A percentile compares a stretch with the other conserved stretches of the same genome.
phyloP scores from a whole-genome alignment of 2,113 vertebrate genomes.

The Canis aureus region DNA sequence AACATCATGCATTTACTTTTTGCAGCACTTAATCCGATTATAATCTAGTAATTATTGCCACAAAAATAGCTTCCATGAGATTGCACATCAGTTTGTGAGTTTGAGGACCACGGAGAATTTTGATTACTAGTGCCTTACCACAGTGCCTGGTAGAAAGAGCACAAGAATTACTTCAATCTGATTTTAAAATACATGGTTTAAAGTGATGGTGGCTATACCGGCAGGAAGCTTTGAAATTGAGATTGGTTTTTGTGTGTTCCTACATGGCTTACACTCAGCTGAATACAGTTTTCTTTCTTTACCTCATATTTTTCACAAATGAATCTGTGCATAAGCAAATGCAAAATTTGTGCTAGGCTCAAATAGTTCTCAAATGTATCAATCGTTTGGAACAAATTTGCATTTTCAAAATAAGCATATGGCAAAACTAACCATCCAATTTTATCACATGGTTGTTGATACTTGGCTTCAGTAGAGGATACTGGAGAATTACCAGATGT shows the following conservation, averaged over 20 bases:
- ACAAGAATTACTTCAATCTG: background rate
- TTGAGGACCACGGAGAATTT: background rate
- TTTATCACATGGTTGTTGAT: background rate
- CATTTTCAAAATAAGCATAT: slow-evolving; percentile 25
- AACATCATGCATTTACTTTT: background rate
- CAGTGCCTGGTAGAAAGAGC: background rate
- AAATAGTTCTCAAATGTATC: background rate
- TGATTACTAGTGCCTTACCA: background rate
- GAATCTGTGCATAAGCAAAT: background rate
- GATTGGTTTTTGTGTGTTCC: background rate
- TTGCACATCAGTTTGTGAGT: background rate
- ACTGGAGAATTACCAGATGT: background rate
- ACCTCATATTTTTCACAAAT: background rate
- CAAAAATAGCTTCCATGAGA: background rate
- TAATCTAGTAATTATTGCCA: background rate
- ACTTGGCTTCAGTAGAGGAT: background rate
- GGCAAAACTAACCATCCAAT: background rate
- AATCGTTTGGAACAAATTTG: slow-evolving; percentile 20
- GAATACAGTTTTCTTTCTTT: background rate
- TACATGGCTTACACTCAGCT: background rate
- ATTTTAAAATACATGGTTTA: background rate
- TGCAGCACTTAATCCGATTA: background rate
- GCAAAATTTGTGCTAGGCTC: background rate
- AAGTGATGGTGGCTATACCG: background rate
- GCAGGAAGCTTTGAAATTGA: background rate